phyloP scores from a whole-genome alignment of 2,797 vertebrate genomes.

The Intellagama lesueurii region DNA sequence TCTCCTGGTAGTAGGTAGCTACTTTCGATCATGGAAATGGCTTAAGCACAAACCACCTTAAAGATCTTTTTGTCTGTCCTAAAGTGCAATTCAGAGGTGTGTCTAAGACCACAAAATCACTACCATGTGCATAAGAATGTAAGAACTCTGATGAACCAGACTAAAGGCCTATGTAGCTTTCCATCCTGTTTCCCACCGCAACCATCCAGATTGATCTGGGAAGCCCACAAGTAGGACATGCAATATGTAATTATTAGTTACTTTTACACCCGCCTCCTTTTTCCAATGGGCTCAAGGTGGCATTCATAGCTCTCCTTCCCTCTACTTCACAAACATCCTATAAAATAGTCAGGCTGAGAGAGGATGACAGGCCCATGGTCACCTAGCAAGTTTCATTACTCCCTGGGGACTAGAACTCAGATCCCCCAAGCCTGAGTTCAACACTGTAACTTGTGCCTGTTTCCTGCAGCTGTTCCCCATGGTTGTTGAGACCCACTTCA shows the following conservation, averaged over 20 bases:
- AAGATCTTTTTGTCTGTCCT: neutral
- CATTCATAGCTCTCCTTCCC: too few relatives aligned
- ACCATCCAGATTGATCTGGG: neutral
- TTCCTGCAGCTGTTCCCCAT: neutral
- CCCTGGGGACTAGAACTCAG: too few relatives aligned
- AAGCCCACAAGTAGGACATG: neutral
- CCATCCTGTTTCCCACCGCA: neutral
- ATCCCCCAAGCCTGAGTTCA: too few relatives aligned
- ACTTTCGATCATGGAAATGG: neutral
- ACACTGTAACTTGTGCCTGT: too few relatives aligned
- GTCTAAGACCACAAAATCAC: neutral
- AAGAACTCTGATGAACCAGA: too few relatives aligned
- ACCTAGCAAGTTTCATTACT: too few relatives aligned
- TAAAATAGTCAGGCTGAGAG: too few relatives aligned
- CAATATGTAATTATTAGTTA: neutral
- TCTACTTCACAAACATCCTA: too few relatives aligned
- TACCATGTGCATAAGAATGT: neutral
- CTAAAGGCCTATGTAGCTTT: neutral
- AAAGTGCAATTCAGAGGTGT: neutral
- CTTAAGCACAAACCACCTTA: neutral
- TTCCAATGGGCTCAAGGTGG: too few relatives aligned
- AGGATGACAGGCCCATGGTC: too few relatives aligned
- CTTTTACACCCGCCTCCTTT: too few relatives aligned
- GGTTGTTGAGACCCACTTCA: neutral
- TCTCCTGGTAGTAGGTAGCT: neutral